Evolutionary conservation across 2,113 vertebrate species (phyloP).

Genomic region (Syngnathus floridae): DNA sequence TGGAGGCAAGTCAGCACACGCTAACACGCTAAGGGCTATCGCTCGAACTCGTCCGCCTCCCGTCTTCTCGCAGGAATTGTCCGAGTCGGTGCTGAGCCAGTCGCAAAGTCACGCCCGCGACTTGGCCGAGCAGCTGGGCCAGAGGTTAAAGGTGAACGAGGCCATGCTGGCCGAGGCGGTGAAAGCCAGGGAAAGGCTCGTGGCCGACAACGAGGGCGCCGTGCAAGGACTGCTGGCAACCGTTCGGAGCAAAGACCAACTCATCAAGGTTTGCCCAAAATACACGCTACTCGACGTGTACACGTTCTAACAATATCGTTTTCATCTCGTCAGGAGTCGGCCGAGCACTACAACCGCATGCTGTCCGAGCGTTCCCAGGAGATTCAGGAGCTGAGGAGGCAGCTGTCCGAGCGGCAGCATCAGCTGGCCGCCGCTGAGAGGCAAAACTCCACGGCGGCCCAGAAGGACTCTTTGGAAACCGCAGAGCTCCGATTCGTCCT

Average conservation of each 20-base stretch:
- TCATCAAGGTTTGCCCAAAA: slow-evolving; percentile 61
- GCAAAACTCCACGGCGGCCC: slow-evolving; percentile 49
- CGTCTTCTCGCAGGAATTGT: slow-evolving; percentile 57
- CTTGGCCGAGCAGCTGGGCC: slow-evolving; percentile 69
- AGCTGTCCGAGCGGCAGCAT: slow-evolving; percentile 61
- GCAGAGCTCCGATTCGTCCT: slow-evolving; percentile 61
- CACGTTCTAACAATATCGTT: neutral
- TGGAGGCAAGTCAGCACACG: slow-evolving; percentile 68
- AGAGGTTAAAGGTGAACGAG: slow-evolving; percentile 73
- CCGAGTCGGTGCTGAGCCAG: slow-evolving; percentile 57
- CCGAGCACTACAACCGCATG: slow-evolving; percentile 66
- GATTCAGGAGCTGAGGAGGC: slow-evolving; percentile 65
- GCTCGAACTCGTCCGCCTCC: neutral
- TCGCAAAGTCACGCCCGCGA: slow-evolving; percentile 58
- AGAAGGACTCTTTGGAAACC: slow-evolving; percentile 57
- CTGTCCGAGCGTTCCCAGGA: slow-evolving; percentile 63
- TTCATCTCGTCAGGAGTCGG: slow-evolving; percentile 57
- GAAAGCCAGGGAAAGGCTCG: slow-evolving; percentile 67
- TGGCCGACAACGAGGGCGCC: slow-evolving; percentile 70
- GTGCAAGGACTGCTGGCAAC: slow-evolving; percentile 69
- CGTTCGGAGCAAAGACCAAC: slow-evolving; percentile 73
- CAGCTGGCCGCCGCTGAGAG: slow-evolving; percentile 55
- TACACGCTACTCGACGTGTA: neutral
- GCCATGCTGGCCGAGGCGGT: slow-evolving; percentile 67
- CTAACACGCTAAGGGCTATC: no score